phyloP scores from a whole-genome alignment of 1,140 invertebrate species.

The Maniola jurtina region DNA sequence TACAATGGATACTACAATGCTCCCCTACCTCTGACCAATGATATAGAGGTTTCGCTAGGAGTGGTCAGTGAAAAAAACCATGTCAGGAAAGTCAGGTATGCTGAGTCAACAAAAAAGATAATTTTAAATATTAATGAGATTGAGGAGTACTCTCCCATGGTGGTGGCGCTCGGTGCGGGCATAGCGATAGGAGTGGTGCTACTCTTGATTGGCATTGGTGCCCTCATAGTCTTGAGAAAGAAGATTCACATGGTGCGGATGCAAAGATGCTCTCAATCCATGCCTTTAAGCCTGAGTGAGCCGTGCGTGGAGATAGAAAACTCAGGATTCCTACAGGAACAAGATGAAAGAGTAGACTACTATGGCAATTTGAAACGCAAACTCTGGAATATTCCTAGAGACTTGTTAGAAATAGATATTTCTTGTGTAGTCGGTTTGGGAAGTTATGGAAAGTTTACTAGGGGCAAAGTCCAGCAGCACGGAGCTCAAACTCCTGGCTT shows the following conservation, averaged over 20 bases:
- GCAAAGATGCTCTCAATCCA: slow-evolving; percentile 70
- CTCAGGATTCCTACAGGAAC: slow-evolving; percentile 86
- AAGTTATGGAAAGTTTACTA: slow-evolving; percentile 86
- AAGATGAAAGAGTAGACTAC: slow-evolving; percentile 83
- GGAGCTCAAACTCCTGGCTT: slow-evolving; percentile 55
- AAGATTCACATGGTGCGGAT: slow-evolving; percentile 56
- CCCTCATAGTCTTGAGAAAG: slow-evolving; percentile 70
- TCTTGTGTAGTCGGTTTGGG: slow-evolving; percentile 85
- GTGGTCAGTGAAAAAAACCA: slow-evolving; percentile 84
- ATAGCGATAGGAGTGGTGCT: slow-evolving; percentile 74
- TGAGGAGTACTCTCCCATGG: slow-evolving; percentile 64
- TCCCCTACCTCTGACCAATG: slow-evolving; percentile 82
- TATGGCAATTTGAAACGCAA: slow-evolving; percentile 87
- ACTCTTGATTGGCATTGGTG: slow-evolving; percentile 64
- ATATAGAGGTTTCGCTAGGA: slow-evolving; percentile 86
- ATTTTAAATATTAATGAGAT: slow-evolving; percentile 73
- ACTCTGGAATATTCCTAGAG: slow-evolving; percentile 85
- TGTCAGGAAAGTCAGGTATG: slow-evolving; percentile 83
- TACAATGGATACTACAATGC: slow-evolving; percentile 90
- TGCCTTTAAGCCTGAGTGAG: slow-evolving; percentile 77
- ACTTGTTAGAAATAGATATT: slow-evolving; percentile 83
- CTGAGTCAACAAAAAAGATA: slow-evolving; percentile 78
- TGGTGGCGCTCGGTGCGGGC: slow-evolving; percentile 69
- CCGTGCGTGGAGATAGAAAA: slow-evolving; percentile 81
- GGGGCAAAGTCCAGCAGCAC: slow-evolving; percentile 82